phyloP scores from a whole-genome alignment of 2,888 invertebrate genomes.

The Diachrysia chrysitis region DNA sequence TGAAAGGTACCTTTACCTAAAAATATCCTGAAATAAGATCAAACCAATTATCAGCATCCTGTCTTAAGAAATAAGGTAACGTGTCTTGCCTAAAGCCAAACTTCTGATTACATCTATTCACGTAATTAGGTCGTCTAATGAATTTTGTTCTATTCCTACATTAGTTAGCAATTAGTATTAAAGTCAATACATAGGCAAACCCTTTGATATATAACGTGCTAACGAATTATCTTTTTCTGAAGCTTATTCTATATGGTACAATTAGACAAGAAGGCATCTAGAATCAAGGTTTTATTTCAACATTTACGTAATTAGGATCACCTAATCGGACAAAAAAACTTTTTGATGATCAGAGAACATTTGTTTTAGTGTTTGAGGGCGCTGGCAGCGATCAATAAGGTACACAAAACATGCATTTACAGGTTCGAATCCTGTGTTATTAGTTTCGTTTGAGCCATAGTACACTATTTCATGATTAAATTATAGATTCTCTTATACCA shows the following conservation, averaged over 20 bases:
- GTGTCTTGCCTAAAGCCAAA: background rate
- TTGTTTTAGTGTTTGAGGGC: no score
- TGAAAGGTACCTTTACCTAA: background rate
- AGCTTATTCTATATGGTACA: background rate
- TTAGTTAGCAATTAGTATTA: slow-evolving; percentile 21
- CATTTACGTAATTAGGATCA: no score
- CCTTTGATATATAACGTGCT: background rate
- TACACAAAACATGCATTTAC: no score
- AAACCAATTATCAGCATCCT: background rate
- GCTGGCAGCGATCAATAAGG: no score
- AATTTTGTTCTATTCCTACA: background rate
- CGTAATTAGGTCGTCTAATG: slow-evolving; percentile 22
- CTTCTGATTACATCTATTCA: slow-evolving; percentile 28
- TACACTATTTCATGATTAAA: no score
- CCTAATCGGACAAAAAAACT: no score
- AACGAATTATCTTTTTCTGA: background rate
- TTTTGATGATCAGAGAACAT: no score
- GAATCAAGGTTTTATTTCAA: no score
- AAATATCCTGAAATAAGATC: background rate
- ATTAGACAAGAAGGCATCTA: no score
- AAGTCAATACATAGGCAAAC: slow-evolving; percentile 10
- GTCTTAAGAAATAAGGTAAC: background rate
- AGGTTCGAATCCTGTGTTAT: no score
- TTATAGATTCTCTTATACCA: no score
- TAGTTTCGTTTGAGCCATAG: no score